Conservation (phyloP, 2,888 invertebrate species). For the Drosophila pullipes region DNA sequence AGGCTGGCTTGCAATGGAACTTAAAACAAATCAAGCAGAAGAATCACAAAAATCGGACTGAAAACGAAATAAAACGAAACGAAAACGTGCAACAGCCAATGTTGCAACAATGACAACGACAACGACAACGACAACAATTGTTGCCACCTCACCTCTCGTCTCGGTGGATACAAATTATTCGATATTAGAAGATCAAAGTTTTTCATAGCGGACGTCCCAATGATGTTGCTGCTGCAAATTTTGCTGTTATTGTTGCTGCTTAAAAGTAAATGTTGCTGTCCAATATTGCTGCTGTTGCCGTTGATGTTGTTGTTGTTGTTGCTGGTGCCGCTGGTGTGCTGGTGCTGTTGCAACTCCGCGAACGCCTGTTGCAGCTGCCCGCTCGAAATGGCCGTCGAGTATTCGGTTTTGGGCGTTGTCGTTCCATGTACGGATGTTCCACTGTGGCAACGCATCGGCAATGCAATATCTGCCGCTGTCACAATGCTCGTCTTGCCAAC, state of each 20-base stretch:
- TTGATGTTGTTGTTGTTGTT: conserved; percentile 51
- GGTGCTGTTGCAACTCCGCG: conserved; percentile 65
- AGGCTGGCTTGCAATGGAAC: neutral
- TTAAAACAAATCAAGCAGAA: neutral
- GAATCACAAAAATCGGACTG: neutral
- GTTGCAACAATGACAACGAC: neutral
- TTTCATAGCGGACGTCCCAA: conserved; percentile 72
- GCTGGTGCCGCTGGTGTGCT: conserved; percentile 48
- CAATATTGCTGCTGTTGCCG: conserved; percentile 40
- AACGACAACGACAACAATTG: neutral
- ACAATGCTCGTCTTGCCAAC: conserved; percentile 49
- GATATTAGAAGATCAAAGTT: conserved; percentile 85
- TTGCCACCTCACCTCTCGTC: conserved; percentile 83
- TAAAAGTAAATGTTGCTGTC: conserved; percentile 70
- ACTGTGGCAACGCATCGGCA: conserved; percentile 57
- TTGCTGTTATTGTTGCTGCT: conserved; percentile 82
- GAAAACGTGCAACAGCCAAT: conserved; percentile 1
- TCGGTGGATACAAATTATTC: conserved; percentile 85
- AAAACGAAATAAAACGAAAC: conserved; percentile 1
- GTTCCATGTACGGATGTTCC: conserved; percentile 64
- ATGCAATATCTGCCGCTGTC: conserved; percentile 60
- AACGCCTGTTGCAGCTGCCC: conserved; percentile 75
- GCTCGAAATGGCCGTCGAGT: conserved; percentile 75
- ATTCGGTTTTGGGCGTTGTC: conserved; percentile 80
- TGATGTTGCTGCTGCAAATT: conserved; percentile 60